phyloP scores from a whole-genome alignment of 2,888 invertebrate species.

The Rhodophaea formosa region DNA sequence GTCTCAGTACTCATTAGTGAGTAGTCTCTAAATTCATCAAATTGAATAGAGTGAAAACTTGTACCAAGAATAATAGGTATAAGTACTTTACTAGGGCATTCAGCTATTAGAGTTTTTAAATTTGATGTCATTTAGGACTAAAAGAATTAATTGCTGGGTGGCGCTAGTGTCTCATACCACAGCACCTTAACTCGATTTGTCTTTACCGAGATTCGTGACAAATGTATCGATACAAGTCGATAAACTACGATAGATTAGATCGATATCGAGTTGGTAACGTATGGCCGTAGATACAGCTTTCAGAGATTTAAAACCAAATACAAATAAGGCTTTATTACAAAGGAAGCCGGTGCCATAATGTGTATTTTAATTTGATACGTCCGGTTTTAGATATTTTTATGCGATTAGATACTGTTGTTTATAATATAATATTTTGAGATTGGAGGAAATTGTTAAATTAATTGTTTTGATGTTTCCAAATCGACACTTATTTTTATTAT shows the following conservation, averaged over 20 bases:
- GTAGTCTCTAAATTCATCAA: too few relatives aligned
- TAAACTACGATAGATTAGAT: slow-evolving; percentile 74
- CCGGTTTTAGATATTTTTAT: not conserved
- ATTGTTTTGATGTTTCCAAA: not conserved
- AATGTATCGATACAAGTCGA: slow-evolving; percentile 69
- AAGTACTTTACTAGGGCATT: too few relatives aligned
- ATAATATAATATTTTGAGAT: not conserved
- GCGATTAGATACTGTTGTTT: not conserved
- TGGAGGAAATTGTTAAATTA: not conserved
- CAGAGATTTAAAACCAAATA: slow-evolving; percentile 25
- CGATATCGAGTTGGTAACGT: slow-evolving; percentile 63
- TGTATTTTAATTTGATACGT: slow-evolving; percentile 17
- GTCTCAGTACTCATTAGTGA: too few relatives aligned
- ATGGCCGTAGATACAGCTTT: slow-evolving; percentile 47
- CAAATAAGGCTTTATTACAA: slow-evolving; percentile 15
- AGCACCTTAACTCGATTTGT: slow-evolving; percentile 37
- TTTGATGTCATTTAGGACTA: too few relatives aligned
- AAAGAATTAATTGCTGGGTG: too few relatives aligned
- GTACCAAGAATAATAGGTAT: too few relatives aligned
- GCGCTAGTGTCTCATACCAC: too few relatives aligned
- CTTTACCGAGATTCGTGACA: slow-evolving; percentile 64
- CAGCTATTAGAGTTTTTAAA: too few relatives aligned
- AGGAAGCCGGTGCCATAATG: slow-evolving; percentile 34
- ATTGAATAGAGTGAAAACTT: too few relatives aligned
- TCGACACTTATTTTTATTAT: not conserved